phyloP scores from a whole-genome alignment of 2,888 invertebrate genomes.

The Clitarchus hookeri region DNA sequence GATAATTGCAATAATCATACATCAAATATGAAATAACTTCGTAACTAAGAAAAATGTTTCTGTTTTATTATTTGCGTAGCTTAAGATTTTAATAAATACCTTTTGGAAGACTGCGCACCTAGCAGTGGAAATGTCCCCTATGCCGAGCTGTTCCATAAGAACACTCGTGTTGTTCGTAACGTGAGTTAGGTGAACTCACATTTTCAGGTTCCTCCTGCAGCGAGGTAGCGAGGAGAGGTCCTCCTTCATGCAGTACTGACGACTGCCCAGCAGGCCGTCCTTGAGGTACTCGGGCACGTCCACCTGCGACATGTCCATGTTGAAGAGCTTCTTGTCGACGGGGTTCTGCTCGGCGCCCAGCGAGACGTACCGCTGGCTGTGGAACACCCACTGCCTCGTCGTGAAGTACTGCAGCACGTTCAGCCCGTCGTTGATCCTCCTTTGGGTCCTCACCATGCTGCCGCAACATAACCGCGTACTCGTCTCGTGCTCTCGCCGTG shows the following conservation, averaged over 20 bases:
- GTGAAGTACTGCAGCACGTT: slow-evolving; percentile 79
- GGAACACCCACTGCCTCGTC: slow-evolving; percentile 79
- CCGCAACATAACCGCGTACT: slow-evolving; percentile 41
- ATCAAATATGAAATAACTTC: no score
- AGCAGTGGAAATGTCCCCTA: no score
- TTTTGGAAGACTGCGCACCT: no score
- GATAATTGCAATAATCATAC: no score
- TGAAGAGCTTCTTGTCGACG: slow-evolving; percentile 65
- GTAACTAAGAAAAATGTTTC: no score
- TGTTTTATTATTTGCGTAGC: no score
- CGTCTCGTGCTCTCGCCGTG: not conserved
- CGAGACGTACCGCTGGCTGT: slow-evolving; percentile 63
- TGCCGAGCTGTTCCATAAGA: no score
- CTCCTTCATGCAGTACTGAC: slow-evolving; percentile 84
- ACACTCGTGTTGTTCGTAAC: no score
- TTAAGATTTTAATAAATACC: no score
- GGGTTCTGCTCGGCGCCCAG: slow-evolving; percentile 59
- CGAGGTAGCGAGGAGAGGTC: slow-evolving; percentile 74
- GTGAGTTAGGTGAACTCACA: slow-evolving; percentile 59
- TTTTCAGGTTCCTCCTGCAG: slow-evolving; percentile 65
- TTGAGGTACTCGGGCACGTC: slow-evolving; percentile 69
- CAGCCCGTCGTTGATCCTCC: slow-evolving; percentile 64
- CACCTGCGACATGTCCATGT: slow-evolving; percentile 56
- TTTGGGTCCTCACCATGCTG: slow-evolving; percentile 69
- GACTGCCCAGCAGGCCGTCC: slow-evolving; percentile 78